Conservation (phyloP, 2,113 vertebrate genomes). For the Grammomys surdaster region DNA sequence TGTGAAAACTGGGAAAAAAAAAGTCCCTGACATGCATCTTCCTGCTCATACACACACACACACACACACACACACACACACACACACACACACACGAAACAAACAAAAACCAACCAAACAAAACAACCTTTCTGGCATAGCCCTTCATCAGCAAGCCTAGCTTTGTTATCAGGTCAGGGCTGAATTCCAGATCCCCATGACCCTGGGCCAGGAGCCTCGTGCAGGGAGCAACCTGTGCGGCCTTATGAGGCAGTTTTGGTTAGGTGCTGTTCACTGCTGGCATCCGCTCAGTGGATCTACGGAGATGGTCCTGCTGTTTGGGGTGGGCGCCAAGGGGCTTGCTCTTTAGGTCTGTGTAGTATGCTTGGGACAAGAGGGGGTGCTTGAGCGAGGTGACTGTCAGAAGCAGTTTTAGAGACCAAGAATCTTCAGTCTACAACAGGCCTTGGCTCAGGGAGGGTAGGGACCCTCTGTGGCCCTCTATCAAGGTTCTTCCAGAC, state of each 20-base stretch:
- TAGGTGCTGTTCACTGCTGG: background rate
- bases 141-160: background rate
- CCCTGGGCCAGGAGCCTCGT: background rate
- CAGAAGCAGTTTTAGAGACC: background rate
- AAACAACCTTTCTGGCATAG: background rate
- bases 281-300: background rate
- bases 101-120: background rate
- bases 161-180: background rate
- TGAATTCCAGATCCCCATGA: background rate
- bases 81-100: background rate
- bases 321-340: background rate
- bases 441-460: background rate
- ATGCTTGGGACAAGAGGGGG: background rate
- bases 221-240: background rate
- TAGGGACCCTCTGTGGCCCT: background rate
- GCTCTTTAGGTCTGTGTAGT: background rate
- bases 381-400: background rate
- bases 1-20: background rate
- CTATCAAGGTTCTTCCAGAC: background rate
- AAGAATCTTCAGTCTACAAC: background rate
- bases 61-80: too few relatives aligned
- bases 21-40: too few relatives aligned
- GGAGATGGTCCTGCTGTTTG: background rate
- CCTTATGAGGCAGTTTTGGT: background rate
- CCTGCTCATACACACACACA: too few relatives aligned